Evolutionary conservation across 1,140 invertebrate species (phyloP), one percentile per base, ranked within the genome.

Genomic region (Euwallacea fornicatus): DNA sequence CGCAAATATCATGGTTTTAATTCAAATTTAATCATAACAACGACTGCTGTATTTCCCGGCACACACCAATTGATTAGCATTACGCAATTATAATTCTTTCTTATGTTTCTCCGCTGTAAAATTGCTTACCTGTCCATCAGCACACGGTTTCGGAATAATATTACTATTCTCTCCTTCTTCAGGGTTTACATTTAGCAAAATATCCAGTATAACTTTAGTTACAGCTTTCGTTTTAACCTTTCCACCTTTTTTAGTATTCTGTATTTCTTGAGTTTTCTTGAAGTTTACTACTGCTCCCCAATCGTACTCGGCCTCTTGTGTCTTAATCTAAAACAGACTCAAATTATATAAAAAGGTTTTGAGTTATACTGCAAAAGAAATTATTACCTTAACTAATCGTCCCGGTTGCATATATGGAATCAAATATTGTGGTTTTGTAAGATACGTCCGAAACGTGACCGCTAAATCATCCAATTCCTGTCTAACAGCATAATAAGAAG

Each of bases 221-320:
- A 86, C 85, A 0, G 84, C 80, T 42, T 87, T 86, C 3, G 86
- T 73, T 0, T 90, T 89, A 69, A 81, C 78, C 41, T 84, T 79
- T 10, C 83, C 76, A 2, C 77, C 73, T 70, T 78, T 84, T 72
- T 83, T 86, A 13, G 73, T 74, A 41, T 73, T 76, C 33, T 78
- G 73, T 55, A 75, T 77, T 66, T 79, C 81, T 46, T 83, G 84
- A 69, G 89, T 84, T 76, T 94, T 95, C 76, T 93, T 92, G 77
- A 96, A 98, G 82, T 97, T 98, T 0, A 99, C 87, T 54, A 99
- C 88, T 33, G 96, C 93, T 44, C 96, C 96, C 97, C 97, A 99
- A 74, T 96, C 97, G 83, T 96, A 99, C 80, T 96, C 91, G 68
- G 93, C 84, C 0, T 90, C 88, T 60, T 91, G 90, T 76, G 91